phyloP scores from a whole-genome alignment of 2,113 vertebrate species.

The Emydura subglobosa region DNA sequence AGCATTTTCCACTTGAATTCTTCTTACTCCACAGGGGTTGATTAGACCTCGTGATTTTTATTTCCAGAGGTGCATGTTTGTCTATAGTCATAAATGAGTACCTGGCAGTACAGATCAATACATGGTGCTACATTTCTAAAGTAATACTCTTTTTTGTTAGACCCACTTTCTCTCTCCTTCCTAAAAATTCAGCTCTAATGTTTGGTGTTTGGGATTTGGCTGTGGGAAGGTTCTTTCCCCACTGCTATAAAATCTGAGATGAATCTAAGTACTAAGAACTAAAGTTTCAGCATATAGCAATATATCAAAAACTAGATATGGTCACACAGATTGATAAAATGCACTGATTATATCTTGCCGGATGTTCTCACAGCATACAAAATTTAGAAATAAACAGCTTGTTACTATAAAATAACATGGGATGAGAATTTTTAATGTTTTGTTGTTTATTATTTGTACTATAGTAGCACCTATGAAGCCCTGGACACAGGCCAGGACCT shows the following conservation, averaged over 20 bases:
- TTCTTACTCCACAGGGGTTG: neutral
- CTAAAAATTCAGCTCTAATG: neutral
- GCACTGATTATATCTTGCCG: neutral
- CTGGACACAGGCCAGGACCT: neutral
- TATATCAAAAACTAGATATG: neutral
- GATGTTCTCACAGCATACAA: neutral
- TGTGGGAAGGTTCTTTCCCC: neutral
- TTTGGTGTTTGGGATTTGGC: neutral
- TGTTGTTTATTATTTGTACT: neutral
- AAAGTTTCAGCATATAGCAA: neutral
- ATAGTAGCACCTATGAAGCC: neutral
- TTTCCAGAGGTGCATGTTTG: neutral
- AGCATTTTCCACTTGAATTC: neutral
- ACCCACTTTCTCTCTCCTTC: neutral
- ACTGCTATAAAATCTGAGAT: neutral
- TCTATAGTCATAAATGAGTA: slow-evolving; percentile 3
- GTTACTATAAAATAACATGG: neutral
- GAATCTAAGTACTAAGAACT: neutral
- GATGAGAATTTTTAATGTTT: neutral
- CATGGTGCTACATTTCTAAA: neutral
- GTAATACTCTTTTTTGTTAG: neutral
- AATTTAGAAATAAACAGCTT: neutral
- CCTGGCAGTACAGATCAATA: neutral
- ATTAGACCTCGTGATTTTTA: neutral
- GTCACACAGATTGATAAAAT: neutral